These are phyloP conservation scores for Guaruba guarouba DNA, from an alignment of 2,113 vertebrate genomes.

Conservation along the genomic window DNA sequence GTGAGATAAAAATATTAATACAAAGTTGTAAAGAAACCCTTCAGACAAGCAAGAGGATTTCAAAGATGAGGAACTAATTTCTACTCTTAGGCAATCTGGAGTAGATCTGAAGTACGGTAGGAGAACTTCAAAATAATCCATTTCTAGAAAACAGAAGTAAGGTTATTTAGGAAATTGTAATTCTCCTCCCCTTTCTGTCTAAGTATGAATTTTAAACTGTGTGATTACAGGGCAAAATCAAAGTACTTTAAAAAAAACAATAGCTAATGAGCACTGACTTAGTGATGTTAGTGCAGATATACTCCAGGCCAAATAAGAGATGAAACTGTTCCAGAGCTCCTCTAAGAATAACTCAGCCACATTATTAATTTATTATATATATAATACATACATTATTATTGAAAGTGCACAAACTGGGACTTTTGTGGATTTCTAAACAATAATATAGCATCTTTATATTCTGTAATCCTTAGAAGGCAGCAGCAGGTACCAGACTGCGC, in stretches of 20 bases:
- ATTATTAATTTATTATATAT: not conserved
- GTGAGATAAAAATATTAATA: not conserved
- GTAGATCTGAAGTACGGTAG: not conserved
- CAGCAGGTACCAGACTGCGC: not conserved
- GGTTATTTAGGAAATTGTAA: not conserved
- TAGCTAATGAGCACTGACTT: not conserved
- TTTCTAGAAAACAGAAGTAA: not conserved
- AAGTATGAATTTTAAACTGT: not conserved
- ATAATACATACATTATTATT: not conserved
- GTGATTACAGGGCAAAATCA: not conserved
- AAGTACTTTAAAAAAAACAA: not conserved
- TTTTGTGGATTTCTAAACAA: not conserved
- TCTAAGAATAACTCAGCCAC: not conserved
- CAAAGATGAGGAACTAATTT: not conserved
- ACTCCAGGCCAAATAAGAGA: not conserved
- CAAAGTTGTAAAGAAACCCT: not conserved
- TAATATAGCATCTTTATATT: not conserved
- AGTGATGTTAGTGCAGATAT: not conserved
- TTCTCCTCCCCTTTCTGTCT: not conserved
- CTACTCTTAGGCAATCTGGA: not conserved
- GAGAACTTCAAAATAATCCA: not conserved
- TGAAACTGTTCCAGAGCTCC: not conserved
- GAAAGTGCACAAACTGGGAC: not conserved
- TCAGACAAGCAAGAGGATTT: not conserved
- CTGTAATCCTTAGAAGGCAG: not conserved